Percentiles rank a stretch among this genome's conserved stretches.
Conservation (phyloP, 2,113 vertebrate species). For the Poecilia latipinna region DNA sequence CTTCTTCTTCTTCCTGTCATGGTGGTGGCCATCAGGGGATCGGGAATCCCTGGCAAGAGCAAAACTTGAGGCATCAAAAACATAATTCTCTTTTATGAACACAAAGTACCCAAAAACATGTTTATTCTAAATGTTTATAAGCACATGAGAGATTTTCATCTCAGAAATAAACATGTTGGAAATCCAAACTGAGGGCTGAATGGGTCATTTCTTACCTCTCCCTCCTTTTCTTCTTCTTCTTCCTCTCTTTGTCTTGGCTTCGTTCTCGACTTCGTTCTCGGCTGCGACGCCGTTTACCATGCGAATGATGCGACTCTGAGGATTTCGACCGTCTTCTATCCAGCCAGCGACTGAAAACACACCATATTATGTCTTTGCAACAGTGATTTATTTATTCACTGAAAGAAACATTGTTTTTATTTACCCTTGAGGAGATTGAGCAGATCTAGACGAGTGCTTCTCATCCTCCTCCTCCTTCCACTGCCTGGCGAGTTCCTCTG, state of each 20-base stretch:
- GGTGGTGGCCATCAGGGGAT: slow-evolving; percentile 81
- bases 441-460: slow-evolving; percentile 40
- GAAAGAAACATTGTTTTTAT: background rate
- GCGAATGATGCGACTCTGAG: slow-evolving; percentile 81
- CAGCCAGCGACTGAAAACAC: slow-evolving; percentile 39
- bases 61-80: background rate
- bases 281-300: slow-evolving; percentile 77
- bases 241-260: slow-evolving; percentile 70
- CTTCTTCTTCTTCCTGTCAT: slow-evolving; percentile 83
- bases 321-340: slow-evolving; percentile 81
- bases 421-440: slow-evolving; percentile 80
- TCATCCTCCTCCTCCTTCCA: slow-evolving; percentile 78
- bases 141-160: background rate
- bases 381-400: background rate
- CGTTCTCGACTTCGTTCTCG: slow-evolving; percentile 21
- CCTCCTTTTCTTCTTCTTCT: slow-evolving; percentile 73
- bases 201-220: background rate
- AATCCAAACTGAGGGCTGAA: too few relatives aligned
- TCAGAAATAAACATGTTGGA: background rate
- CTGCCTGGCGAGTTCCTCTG: slow-evolving; percentile 88
- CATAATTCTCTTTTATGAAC: too few relatives aligned
- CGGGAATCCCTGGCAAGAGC: slow-evolving; percentile 78
- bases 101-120: too few relatives aligned
- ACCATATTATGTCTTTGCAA: background rate
- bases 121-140: background rate